phyloP scores from a whole-genome alignment of 1,140 invertebrate species.

The Drosophila littoralis region DNA sequence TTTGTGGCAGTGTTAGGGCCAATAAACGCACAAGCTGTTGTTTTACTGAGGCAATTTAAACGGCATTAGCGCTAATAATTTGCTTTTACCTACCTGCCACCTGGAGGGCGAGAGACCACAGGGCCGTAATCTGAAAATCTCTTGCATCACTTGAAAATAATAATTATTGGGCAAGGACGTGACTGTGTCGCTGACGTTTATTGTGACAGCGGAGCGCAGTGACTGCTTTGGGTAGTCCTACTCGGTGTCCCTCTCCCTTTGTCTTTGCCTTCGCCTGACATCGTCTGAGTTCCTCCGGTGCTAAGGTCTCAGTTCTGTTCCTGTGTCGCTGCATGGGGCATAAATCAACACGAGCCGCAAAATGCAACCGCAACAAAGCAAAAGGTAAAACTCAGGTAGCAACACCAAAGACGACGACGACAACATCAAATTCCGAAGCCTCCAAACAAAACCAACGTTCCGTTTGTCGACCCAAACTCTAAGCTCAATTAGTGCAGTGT shows the following conservation, averaged over 20 bases:
- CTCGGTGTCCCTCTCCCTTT: neutral
- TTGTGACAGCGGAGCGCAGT: constrained; percentile 62
- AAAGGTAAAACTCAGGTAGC: constrained; percentile 60
- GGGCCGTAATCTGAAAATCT: constrained; percentile 49
- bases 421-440: constrained; percentile 57
- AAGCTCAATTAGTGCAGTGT: constrained; percentile 72
- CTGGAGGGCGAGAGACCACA: neutral
- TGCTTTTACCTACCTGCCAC: constrained; percentile 40
- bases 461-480: constrained; percentile 32
- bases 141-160: constrained; percentile 43
- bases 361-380: constrained; percentile 45
- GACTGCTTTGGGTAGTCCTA: constrained; percentile 20
- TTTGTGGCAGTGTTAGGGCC: neutral
- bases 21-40: constrained; percentile 38
- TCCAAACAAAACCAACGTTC: constrained; percentile 46
- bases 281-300: constrained; percentile 37
- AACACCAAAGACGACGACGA: constrained; percentile 32
- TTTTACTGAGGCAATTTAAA: constrained; percentile 57
- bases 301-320: constrained; percentile 34
- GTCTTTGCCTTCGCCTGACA: constrained; percentile 2
- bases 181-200: constrained; percentile 58
- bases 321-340: constrained; percentile 56
- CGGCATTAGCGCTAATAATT: constrained; percentile 61
- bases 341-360: constrained; percentile 73
- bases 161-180: constrained; percentile 66